These are phyloP conservation scores for Drosophila elegans DNA, from an alignment of 1,140 invertebrate genomes.

Conservation along the genomic window DNA sequence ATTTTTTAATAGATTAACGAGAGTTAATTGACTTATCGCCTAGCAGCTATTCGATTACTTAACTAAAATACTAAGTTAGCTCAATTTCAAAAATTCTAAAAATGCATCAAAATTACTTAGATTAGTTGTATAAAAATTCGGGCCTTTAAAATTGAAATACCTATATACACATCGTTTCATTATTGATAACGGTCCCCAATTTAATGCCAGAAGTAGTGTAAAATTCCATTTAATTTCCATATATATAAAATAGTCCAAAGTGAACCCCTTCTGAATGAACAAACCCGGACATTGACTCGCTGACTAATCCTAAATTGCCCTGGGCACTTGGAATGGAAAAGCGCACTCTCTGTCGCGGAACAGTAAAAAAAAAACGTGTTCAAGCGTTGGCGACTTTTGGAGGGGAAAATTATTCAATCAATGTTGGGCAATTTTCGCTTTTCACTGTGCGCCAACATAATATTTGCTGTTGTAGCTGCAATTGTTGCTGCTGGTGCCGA, in stretches of 20 bases:
- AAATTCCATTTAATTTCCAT: constrained; percentile 8
- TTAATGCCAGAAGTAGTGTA: not conserved
- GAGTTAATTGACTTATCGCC: not conserved
- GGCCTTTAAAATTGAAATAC: no score
- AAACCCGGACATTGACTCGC: constrained; percentile 36
- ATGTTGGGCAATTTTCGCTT: constrained; percentile 73
- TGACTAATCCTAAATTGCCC: constrained; percentile 20
- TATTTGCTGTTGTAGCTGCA: constrained; percentile 51
- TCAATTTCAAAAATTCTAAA: no score
- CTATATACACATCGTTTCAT: no score
- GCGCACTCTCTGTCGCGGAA: constrained; percentile 17
- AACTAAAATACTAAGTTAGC: not conserved
- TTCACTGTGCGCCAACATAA: constrained; percentile 61
- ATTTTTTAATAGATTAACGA: not conserved
- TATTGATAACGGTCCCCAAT: not conserved
- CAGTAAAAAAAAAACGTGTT: constrained; percentile 27
- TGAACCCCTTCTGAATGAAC: constrained; percentile 12
- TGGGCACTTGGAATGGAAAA: constrained; percentile 30
- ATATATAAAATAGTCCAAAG: not conserved
- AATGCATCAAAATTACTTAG: not conserved
- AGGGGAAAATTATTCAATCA: constrained; percentile 77
- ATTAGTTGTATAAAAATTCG: no score
- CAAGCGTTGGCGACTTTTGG: constrained; percentile 27
- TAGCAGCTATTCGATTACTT: not conserved
- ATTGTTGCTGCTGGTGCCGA: constrained; percentile 49